Percentiles rank a stretch among this genome's conserved stretches.
Conservation (phyloP, 2,888 invertebrate species). For the Mimumesa dahlbomi region DNA sequence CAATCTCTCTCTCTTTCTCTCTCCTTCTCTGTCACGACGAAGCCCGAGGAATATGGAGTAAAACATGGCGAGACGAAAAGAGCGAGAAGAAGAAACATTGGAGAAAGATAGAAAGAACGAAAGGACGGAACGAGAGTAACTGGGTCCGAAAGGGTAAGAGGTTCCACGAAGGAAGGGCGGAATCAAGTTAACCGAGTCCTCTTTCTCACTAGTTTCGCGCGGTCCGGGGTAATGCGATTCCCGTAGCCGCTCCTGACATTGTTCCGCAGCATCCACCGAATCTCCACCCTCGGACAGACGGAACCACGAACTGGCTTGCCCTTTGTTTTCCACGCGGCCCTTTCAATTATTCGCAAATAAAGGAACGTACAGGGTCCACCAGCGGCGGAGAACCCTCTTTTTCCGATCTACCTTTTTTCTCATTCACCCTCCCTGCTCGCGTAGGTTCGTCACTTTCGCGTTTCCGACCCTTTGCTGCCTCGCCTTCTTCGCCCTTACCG, state of each 20-base stretch:
- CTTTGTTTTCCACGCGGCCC: constrained; percentile 65
- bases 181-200: constrained; percentile 72
- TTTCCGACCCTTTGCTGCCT: constrained; percentile 31
- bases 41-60: background rate
- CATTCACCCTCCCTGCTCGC: too few relatives aligned
- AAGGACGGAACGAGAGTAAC: background rate
- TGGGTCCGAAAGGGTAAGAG: constrained; percentile 32
- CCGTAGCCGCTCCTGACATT: constrained; percentile 58
- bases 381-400: constrained; percentile 43
- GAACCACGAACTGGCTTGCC: constrained; percentile 53
- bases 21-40: background rate
- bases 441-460: constrained; percentile 31
- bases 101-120: constrained; percentile 4
- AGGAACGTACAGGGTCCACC: too few relatives aligned
- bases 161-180: constrained; percentile 45
- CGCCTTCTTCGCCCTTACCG: constrained; percentile 14
- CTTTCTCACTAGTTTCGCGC: constrained; percentile 74
- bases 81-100: background rate
- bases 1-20: constrained; percentile 1
- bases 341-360: constrained; percentile 73
- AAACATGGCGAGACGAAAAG: constrained; percentile 19
- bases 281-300: constrained; percentile 13
- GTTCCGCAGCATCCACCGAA: constrained; percentile 13
- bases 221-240: constrained; percentile 66
- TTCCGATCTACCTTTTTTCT: constrained; percentile 7